These are phyloP conservation scores for Hafferia zeledoni DNA, from an alignment of 2,797 vertebrate species.

Conservation along the genomic window DNA sequence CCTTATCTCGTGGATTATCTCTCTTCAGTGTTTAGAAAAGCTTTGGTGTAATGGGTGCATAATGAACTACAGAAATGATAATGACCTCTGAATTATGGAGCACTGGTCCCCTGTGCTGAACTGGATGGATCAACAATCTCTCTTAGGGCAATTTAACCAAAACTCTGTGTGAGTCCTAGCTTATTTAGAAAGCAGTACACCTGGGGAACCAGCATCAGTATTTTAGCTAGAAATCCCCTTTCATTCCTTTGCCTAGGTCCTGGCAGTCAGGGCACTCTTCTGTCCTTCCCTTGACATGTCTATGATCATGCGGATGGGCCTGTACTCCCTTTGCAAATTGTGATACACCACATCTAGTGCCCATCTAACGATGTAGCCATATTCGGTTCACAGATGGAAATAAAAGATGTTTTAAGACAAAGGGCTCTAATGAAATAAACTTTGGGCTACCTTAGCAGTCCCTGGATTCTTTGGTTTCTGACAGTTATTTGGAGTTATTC, in stretches of 20 bases:
- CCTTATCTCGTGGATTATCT: not conserved
- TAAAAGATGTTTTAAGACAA: not conserved
- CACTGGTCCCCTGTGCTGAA: not conserved
- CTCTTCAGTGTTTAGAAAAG: not conserved
- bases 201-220: accelerated
- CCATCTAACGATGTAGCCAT: not conserved
- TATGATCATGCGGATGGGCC: too few species aligned
- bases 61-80: not conserved
- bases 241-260: not conserved
- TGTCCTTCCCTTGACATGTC: not conserved
- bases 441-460: not conserved
- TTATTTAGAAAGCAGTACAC: not conserved
- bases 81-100: not conserved
- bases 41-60: not conserved
- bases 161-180: not conserved
- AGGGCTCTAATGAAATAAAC: not conserved
- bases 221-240: not conserved
- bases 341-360: not conserved
- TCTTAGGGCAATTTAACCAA: not conserved
- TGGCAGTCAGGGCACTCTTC: accelerated
- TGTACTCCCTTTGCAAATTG: not conserved
- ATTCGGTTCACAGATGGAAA: not conserved
- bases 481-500: not conserved
- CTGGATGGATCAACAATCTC: not conserved
- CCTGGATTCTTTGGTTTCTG: not conserved